Conservation (phyloP, 2,113 vertebrate genomes). For the Paedocypris sp. region DNA sequence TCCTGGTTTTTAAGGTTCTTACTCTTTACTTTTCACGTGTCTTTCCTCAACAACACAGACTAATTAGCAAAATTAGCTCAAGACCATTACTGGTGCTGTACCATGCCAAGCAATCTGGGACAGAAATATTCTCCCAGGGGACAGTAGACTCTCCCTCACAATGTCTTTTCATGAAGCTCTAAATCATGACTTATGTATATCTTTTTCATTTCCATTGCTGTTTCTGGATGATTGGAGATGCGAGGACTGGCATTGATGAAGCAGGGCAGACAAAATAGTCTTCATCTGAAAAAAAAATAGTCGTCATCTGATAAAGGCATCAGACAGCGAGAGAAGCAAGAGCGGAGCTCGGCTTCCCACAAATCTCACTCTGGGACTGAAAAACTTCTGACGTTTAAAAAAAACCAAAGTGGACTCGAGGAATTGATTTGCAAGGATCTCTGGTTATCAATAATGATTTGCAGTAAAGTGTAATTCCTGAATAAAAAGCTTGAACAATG, state of each 20-base stretch:
- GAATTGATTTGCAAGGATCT: conserved; percentile 9
- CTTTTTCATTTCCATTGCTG: neutral
- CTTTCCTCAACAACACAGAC: too few relatives aligned
- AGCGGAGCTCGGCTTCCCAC: conserved; percentile 30
- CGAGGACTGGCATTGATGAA: neutral
- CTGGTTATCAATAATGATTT: conserved; percentile 9
- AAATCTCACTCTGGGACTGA: conserved; percentile 12
- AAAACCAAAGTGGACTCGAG: conserved; percentile 30
- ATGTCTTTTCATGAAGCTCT: conserved; percentile 1
- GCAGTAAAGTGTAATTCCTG: neutral
- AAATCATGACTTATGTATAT: neutral
- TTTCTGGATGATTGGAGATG: neutral
- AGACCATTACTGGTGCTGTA: too few relatives aligned
- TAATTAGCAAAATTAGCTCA: too few relatives aligned
- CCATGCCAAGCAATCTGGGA: too few relatives aligned
- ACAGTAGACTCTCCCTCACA: neutral
- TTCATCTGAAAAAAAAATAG: too few relatives aligned
- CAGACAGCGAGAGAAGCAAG: conserved; percentile 23
- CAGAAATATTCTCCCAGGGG: too few relatives aligned
- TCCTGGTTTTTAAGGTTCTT: too few relatives aligned
- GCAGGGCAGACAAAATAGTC: conserved; percentile 21
- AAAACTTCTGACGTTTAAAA: conserved; percentile 27
- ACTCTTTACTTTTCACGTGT: too few relatives aligned
- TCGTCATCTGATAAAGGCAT: conserved; percentile 37
- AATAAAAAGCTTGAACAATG: too few relatives aligned